Percentiles rank a stretch among this genome's conserved stretches.
phyloP scores from a whole-genome alignment of 2,113 vertebrate genomes.

The Spheniscus mendiculus region DNA sequence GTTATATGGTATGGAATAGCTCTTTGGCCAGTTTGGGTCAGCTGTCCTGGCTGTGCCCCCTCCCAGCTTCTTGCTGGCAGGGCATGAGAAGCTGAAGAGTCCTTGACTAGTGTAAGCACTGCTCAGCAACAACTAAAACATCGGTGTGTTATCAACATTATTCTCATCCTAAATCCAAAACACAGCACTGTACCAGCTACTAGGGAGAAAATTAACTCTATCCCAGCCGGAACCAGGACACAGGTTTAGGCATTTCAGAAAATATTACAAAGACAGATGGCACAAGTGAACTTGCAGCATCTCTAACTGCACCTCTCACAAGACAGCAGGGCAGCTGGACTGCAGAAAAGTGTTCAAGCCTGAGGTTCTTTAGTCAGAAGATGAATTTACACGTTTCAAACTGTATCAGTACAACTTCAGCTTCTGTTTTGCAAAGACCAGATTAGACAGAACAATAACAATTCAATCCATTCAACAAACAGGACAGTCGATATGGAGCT shows the following conservation, averaged over 20 bases:
- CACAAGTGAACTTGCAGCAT: neutral
- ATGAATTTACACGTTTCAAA: neutral
- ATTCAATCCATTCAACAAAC: neutral
- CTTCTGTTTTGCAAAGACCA: neutral
- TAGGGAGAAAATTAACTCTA: too few species aligned
- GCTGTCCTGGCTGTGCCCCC: too few species aligned
- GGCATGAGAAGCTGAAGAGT: too few species aligned
- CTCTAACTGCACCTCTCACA: neutral
- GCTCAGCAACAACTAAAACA: too few species aligned
- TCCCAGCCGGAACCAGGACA: too few species aligned
- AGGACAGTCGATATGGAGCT: rapidly evolving
- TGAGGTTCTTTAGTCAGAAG: neutral
- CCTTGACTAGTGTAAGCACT: too few species aligned
- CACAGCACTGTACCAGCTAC: too few species aligned
- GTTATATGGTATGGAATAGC: too few species aligned
- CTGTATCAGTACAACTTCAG: neutral
- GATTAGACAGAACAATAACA: neutral
- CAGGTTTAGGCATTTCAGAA: neutral
- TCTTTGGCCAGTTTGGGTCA: too few species aligned
- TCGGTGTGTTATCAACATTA: too few species aligned
- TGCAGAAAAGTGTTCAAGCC: neutral
- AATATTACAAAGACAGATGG: neutral
- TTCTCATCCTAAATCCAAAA: too few species aligned
- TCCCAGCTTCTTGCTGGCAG: too few species aligned
- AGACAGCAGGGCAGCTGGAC: neutral